These are phyloP conservation scores for Neosilurus mollespiculum DNA, from an alignment of 2,797 vertebrate species.

Conservation along the genomic window DNA sequence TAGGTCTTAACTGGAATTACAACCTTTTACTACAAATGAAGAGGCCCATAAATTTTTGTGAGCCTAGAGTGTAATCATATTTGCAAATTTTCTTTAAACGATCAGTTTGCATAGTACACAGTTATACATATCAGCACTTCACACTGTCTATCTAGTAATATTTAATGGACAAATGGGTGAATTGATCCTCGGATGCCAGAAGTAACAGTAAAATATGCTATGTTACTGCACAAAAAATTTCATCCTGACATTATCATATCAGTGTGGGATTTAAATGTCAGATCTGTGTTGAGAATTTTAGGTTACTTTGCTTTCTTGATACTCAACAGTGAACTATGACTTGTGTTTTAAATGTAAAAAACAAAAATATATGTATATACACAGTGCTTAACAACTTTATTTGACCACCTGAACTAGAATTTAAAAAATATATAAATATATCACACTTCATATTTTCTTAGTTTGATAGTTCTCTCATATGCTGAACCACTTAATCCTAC, in stretches of 20 bases:
- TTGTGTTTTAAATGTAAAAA: not conserved
- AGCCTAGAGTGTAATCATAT: not conserved
- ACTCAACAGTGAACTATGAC: not conserved
- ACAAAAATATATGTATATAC: not conserved
- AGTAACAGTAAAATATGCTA: not conserved
- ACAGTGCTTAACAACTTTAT: no score
- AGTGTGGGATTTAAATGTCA: not conserved
- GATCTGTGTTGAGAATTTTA: not conserved
- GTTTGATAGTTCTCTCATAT: no score
- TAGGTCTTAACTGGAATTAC: not conserved
- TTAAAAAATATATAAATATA: no score
- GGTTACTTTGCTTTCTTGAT: not conserved
- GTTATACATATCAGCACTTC: not conserved
- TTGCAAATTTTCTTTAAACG: not conserved
- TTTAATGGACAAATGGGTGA: not conserved
- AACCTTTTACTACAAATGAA: not conserved
- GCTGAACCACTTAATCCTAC: no score
- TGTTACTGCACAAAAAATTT: not conserved
- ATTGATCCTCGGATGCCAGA: not conserved
- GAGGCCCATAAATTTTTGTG: not conserved
- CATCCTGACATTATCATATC: not conserved
- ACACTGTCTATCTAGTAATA: not conserved
- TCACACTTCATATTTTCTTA: no score
- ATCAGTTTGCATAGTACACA: not conserved
- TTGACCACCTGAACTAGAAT: no score